Conservation (phyloP, 2,113 vertebrate genomes). For the Lanius ludovicianus region DNA sequence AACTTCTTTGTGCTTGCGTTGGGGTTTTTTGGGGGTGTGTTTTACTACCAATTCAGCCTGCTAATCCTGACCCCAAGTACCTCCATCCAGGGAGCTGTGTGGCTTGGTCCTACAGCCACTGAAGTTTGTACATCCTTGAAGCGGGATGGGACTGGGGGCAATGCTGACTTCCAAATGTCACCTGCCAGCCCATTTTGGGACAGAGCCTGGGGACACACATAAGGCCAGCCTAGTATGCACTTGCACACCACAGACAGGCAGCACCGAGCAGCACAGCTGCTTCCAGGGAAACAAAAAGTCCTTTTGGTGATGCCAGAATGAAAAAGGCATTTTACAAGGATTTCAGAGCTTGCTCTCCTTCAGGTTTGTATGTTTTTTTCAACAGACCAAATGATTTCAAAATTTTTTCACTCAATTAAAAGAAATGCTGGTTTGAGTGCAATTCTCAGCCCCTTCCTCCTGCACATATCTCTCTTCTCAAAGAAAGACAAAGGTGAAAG, state of each 20-base stretch:
- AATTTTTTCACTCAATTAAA: constrained; percentile 21
- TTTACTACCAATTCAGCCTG: background rate
- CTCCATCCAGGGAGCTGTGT: background rate
- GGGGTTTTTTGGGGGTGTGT: background rate
- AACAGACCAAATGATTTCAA: background rate
- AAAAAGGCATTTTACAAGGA: constrained; percentile 37
- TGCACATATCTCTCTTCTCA: background rate
- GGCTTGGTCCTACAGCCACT: background rate
- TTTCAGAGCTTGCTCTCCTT: constrained; percentile 6
- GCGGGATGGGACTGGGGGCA: background rate
- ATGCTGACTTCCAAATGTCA: background rate
- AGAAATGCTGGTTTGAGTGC: background rate
- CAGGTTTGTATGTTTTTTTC: background rate
- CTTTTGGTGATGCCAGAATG: constrained; percentile 26
- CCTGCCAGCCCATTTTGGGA: background rate
- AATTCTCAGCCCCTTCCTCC: background rate
- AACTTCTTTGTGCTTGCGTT: background rate
- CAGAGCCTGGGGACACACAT: background rate
- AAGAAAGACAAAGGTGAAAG: background rate
- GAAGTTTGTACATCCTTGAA: background rate
- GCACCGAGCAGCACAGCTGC: background rate
- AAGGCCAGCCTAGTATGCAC: rapidly evolving
- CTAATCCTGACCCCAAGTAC: background rate
- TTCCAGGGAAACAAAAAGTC: background rate
- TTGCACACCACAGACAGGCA: background rate